Conservation (phyloP, 2,888 invertebrate genomes). For the Eupithecia pulchellata region DNA sequence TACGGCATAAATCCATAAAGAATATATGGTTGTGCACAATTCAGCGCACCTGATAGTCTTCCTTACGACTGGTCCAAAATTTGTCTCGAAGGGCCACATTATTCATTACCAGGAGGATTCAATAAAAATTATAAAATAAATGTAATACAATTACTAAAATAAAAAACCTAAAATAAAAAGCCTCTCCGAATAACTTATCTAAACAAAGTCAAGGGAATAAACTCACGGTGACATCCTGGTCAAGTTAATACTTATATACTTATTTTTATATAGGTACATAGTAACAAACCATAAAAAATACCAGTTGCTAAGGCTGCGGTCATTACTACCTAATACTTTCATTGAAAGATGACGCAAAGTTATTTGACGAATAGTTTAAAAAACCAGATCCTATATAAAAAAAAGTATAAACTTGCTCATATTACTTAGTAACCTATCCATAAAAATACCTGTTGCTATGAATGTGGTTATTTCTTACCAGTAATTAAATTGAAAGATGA, state of each 20-base stretch:
- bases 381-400: conserved; percentile 5
- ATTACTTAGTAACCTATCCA: neutral
- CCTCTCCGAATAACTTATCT: neutral
- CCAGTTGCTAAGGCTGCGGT: conserved; percentile 10
- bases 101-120: no score
- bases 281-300: neutral
- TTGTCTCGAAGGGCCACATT: no score
- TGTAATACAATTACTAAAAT: neutral
- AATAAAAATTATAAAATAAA: neutral
- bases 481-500: conserved; percentile 12
- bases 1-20: no score
- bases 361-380: neutral
- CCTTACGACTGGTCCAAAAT: no score
- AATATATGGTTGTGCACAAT: no score
- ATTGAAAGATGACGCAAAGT: neutral
- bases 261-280: neutral
- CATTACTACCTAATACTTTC: conserved; percentile 11
- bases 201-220: neutral
- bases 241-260: neutral
- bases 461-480: conserved; percentile 1
- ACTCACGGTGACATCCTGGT: neutral
- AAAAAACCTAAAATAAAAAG: no score
- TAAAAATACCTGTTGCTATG: conserved; percentile 7
- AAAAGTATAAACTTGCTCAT: neutral
- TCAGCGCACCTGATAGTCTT: no score